A percentile compares a stretch with the other conserved stretches of the same genome.
These are phyloP conservation scores for Macrotrachela quadricornifera DNA, from an alignment of 1,140 invertebrate species.

Conservation along the genomic window DNA sequence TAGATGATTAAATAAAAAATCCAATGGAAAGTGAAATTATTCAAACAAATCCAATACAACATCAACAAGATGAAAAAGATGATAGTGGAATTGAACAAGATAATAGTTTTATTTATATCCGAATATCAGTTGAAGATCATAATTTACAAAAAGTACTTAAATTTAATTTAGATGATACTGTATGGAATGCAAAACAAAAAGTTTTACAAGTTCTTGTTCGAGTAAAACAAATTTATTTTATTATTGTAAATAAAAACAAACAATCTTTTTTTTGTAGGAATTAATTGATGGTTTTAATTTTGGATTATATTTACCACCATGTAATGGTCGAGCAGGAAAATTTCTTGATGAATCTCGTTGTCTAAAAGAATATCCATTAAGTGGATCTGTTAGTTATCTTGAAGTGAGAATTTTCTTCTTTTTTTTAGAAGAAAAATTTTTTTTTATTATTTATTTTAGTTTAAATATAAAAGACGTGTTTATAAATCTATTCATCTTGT, in stretches of 20 bases:
- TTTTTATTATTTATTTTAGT: conserved; percentile 33
- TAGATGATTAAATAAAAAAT: too few species aligned
- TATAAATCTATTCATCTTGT: conserved; percentile 62
- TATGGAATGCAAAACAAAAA: conserved; percentile 93
- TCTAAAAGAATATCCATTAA: conserved; percentile 84
- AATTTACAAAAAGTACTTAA: conserved; percentile 76
- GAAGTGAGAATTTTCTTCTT: background rate
- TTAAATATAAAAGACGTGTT: conserved; percentile 86
- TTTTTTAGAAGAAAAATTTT: background rate
- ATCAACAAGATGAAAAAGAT: too few species aligned
- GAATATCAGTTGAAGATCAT: conserved; percentile 1
- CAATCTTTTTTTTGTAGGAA: conserved; percentile 30
- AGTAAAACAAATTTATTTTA: conserved; percentile 22
- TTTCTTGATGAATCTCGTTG: conserved; percentile 90
- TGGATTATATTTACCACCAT: conserved; percentile 81
- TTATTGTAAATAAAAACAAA: too few species aligned
- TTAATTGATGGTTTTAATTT: conserved; percentile 96
- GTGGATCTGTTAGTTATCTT: conserved; percentile 73
- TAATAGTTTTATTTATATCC: background rate
- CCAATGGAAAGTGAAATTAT: too few species aligned
- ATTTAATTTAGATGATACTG: conserved; percentile 77
- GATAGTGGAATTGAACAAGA: too few species aligned
- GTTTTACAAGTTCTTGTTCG: conserved; percentile 50
- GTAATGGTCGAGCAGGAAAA: conserved; percentile 63
- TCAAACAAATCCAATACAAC: too few species aligned